These are phyloP conservation scores for Eupsilia transversa DNA, from an alignment of 2,888 invertebrate genomes.

Conservation along the genomic window DNA sequence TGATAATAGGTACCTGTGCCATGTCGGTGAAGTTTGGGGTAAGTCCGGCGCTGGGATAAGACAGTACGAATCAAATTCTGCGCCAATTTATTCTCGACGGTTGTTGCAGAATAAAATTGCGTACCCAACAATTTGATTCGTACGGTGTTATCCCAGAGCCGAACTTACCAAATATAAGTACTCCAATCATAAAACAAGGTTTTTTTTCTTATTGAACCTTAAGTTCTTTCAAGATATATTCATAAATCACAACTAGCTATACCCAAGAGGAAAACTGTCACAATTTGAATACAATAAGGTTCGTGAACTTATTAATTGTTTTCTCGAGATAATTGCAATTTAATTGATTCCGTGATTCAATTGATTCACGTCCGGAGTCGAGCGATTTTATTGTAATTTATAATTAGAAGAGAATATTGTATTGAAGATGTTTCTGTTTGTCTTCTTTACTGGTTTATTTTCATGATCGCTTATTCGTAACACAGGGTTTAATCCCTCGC, in stretches of 20 bases:
- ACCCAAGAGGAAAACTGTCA: background rate
- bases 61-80: too few relatives aligned
- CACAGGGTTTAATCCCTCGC: too few relatives aligned
- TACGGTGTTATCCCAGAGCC: too few relatives aligned
- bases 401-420: conserved; percentile 13
- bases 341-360: conserved; percentile 19
- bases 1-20: background rate
- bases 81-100: too few relatives aligned
- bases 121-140: too few relatives aligned
- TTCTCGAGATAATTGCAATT: conserved; percentile 1
- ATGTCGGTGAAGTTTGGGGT: background rate
- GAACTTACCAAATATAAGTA: too few relatives aligned
- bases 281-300: conserved; percentile 21
- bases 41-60: too few relatives aligned
- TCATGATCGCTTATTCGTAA: background rate
- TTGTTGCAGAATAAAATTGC: too few relatives aligned
- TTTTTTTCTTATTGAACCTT: background rate
- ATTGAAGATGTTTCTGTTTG: background rate
- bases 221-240: background rate
- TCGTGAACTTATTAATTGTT: conserved; percentile 28
- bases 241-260: background rate
- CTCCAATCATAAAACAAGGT: background rate
- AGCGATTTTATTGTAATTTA: background rate
- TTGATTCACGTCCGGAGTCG: background rate
- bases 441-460: conserved; percentile 9